Evolutionary conservation across 2,888 invertebrate species (phyloP).

Genomic region (Nudaria mundana): DNA sequence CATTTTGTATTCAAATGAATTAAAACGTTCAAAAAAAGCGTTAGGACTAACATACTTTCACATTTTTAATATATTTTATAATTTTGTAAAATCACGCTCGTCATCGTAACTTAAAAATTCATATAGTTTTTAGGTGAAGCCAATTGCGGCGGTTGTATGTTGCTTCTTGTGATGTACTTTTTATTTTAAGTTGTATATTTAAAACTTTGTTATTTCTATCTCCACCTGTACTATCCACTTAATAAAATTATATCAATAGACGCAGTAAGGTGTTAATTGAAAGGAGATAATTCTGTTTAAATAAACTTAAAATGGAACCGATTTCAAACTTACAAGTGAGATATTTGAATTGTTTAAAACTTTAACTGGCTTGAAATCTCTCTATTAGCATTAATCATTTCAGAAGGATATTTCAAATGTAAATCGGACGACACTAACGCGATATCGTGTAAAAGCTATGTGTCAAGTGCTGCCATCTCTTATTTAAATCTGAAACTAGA

Average conservation of each 20-base stretch:
- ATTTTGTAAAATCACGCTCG: background rate
- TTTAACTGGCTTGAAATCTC: too few species aligned
- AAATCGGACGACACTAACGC: too few species aligned
- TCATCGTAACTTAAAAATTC: constrained; percentile 8
- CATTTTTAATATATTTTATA: background rate
- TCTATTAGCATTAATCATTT: too few species aligned
- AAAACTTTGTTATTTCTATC: constrained; percentile 28
- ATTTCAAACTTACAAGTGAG: too few species aligned
- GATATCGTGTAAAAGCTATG: too few species aligned
- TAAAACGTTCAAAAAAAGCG: background rate
- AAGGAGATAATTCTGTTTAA: too few species aligned
- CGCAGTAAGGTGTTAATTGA: too few species aligned
- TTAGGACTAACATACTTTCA: background rate
- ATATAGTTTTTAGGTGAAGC: constrained; percentile 12
- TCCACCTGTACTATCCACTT: constrained; percentile 25
- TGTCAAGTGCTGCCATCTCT: too few species aligned
- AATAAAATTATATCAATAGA: background rate
- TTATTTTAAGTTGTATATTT: constrained; percentile 25
- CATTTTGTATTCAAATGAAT: background rate
- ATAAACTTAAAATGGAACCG: too few species aligned
- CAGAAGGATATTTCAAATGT: too few species aligned
- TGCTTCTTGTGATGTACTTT: constrained; percentile 29
- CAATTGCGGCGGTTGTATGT: constrained; percentile 15
- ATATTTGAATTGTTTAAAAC: too few species aligned
- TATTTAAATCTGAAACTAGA: too few species aligned